Percentiles rank a stretch among this genome's conserved stretches.
Evolutionary conservation across 2,888 invertebrate species (phyloP).

Genomic region (Hyposoter didymator): DNA sequence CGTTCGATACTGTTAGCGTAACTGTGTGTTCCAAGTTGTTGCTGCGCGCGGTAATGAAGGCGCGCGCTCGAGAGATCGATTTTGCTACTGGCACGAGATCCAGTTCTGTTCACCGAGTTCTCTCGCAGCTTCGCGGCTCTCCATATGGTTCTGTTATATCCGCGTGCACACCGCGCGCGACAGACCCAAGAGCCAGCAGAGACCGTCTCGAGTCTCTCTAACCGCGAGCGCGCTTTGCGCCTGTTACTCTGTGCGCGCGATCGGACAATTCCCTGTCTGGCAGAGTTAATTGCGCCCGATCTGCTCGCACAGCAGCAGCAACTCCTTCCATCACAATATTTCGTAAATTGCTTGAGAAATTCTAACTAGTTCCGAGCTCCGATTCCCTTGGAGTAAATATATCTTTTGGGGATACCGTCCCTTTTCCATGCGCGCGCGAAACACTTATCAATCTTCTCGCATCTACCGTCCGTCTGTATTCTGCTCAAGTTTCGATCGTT

Average conservation of each 20-base stretch:
- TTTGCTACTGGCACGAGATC: slow-evolving; percentile 1
- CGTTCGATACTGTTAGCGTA: slow-evolving; percentile 74
- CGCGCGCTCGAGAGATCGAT: slow-evolving; percentile 71
- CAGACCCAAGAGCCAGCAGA: background rate
- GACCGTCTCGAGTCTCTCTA: background rate
- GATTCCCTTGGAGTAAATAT: background rate
- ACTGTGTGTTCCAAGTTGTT: slow-evolving; percentile 73
- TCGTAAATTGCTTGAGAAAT: background rate
- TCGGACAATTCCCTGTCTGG: slow-evolving; percentile 13
- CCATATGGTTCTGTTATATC: slow-evolving; percentile 8
- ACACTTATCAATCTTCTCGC: no score
- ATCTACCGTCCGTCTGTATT: no score
- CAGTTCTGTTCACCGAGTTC: slow-evolving; percentile 15
- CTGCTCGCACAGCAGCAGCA: no score
- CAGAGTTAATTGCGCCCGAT: background rate
- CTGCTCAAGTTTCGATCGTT: no score
- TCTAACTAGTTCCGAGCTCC: background rate
- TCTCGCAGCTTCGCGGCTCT: background rate
- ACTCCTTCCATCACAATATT: background rate
- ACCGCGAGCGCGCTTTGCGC: no score
- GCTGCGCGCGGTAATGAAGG: slow-evolving; percentile 73
- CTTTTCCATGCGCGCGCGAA: no score
- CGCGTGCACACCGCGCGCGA: background rate
- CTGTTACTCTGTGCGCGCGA: background rate
- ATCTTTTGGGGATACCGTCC: background rate